These are phyloP conservation scores for Drosophila rufa DNA, from an alignment of 1,140 invertebrate species.

Conservation along the genomic window DNA sequence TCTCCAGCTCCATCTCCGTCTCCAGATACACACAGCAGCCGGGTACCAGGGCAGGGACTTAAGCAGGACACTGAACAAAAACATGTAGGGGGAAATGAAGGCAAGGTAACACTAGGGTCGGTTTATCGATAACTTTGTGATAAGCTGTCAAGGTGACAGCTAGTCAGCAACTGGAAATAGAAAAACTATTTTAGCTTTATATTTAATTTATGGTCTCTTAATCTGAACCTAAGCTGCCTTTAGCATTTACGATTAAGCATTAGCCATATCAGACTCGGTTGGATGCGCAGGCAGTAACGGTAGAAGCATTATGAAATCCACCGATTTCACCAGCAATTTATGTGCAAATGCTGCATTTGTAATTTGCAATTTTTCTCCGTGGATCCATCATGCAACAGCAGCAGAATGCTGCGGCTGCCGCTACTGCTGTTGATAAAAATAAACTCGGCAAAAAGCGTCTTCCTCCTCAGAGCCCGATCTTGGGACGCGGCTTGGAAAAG, in stretches of 20 bases:
- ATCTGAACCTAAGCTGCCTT: no score
- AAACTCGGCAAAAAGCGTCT: slow-evolving; percentile 73
- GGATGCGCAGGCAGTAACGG: neutral
- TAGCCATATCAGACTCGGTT: neutral
- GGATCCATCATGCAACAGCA: slow-evolving; percentile 70
- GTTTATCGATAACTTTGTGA: no score
- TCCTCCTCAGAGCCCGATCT: slow-evolving; percentile 43
- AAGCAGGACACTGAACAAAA: slow-evolving; percentile 22
- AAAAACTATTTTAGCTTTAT: no score
- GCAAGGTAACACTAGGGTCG: neutral
- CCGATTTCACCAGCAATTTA: slow-evolving; percentile 9
- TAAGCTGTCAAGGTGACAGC: no score
- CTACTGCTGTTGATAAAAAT: slow-evolving; percentile 77
- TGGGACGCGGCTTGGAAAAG: slow-evolving; percentile 62
- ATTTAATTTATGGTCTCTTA: no score
- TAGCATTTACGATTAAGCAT: neutral
- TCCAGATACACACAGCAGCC: slow-evolving; percentile 72
- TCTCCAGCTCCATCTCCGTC: slow-evolving; percentile 55
- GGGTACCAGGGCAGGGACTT: slow-evolving; percentile 4
- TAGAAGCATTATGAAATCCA: neutral
- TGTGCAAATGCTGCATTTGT: slow-evolving; percentile 20
- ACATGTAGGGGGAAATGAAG: neutral
- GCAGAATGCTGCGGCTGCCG: slow-evolving; percentile 58
- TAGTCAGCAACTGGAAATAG: no score
- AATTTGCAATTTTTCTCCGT: slow-evolving; percentile 32